Base-by-base conservation (phyloP, 2,113 vertebrate genomes). In the Colistium nudipinnis region DNA sequence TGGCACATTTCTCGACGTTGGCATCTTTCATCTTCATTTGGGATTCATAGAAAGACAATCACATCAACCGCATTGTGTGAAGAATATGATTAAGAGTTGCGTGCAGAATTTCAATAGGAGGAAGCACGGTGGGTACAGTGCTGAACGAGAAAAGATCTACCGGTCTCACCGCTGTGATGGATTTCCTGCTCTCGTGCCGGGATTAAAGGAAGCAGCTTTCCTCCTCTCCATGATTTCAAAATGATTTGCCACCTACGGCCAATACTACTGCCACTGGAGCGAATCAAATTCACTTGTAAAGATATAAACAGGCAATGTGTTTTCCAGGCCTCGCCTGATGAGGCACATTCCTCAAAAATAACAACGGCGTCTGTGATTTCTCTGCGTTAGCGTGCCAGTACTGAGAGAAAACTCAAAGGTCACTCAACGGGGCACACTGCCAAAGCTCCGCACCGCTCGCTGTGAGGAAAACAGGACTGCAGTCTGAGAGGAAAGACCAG, bases 401-500 rank as follows among this genome's bases (percentile, higher is more conserved):
- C 54, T 12, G 24, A 51, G 19, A 28, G 66, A 71, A 53, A 16
- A 49, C 65, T 71, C 24, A 76, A 76, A 83, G 65, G 77, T 65
- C 22, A 49, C 68, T 54, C 77, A 74, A 77, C 44, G 61, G 82
- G 80, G 68, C 0, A 25, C 51, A 3, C 3, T 45, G 68, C 48
- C 62, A 59, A 43, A 79, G 38, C 68, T 35, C 54, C 9, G 67
- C 16, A 49, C 45, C 3, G 0, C 70, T 54, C 6, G 35, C 64
- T 84, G 74, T 53, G 84, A 76, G 49, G 57, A 82, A 70, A 84
- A 76, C 64, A 63, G 2, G 22, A 71, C 55, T 33, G 71, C 69
- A 51, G 31, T 20, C 31, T 62, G 53, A 62, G 56, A 70, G 20
- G 48, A 65, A 71, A 71, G n/a, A 56, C 13, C 60, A 27, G 62